Base-by-base conservation (phyloP, 2,113 vertebrate genomes). In the Grantiella picta region DNA sequence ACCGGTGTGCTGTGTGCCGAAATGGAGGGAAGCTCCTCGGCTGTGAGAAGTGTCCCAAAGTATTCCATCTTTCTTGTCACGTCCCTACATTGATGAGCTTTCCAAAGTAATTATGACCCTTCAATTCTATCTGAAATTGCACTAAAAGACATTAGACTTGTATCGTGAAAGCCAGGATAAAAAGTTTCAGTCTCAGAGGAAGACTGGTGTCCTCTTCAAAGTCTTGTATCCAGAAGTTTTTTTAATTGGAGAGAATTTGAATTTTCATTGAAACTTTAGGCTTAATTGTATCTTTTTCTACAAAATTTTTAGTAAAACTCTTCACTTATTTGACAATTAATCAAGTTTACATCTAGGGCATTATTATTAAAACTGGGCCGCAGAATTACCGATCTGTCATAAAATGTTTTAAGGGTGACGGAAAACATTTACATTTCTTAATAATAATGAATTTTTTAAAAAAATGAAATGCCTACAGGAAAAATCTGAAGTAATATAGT, bases 1-100 rank as follows among this genome's bases (percentile, higher is more conserved):
- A 98, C 12, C 98, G 98, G 98, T 98, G 98, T 90, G 98, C 98
- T 14, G 98, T 98, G 3, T 98, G 98, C 93, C 98, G 98, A 76
- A 98, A 98, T 15, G 98, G 98, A 87, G 98, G 98, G 45, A 98
- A 98, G 14, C 98, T 98, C 25, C 96, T 98, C 6, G 98, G 98
- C 89, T 98, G 98, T 92, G 98, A 98, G 54, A 98, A 98, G 80
- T 98, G 98, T 86, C 98, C 98, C 65, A 98, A 98, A 97, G 98
- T 98, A 15, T 98, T 98, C 91, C 98, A 98, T 49, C 98, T 98
- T 36, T 97, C 98, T 69, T 98, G 98, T 82, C 98, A 98, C 11
- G 98, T 98, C 90, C 98, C 98, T 79, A 96, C 98, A 1, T 1
- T 98, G 95, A 97, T 97, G 92, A 98, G 93, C 86, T 98, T 98